Conservation (phyloP, 2,888 invertebrate species). For the Parapristionchus giblindavisi region DNA sequence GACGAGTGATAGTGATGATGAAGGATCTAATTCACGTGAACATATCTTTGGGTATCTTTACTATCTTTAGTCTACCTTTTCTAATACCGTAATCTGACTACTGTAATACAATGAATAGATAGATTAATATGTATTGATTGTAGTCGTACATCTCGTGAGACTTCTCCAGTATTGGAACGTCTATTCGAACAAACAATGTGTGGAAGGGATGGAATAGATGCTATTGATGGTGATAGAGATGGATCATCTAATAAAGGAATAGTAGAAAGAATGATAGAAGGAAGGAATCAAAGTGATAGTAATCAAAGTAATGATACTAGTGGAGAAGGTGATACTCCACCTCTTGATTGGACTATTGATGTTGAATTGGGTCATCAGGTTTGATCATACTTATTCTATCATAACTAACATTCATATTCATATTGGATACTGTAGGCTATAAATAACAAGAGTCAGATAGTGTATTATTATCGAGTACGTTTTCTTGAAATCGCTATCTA, state of each 20-base stretch:
- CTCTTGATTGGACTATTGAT: neutral
- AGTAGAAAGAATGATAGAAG: neutral
- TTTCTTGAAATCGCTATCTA: no score
- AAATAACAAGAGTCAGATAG: neutral
- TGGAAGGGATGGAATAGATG: neutral
- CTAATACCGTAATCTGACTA: no score
- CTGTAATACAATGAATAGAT: no score
- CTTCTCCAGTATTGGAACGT: slow-evolving; percentile 14
- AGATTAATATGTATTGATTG: no score
- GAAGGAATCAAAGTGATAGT: neutral
- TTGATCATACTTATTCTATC: no score
- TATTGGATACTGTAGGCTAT: neutral
- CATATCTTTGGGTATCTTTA: no score
- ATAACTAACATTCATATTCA: neutral
- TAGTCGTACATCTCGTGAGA: neutral
- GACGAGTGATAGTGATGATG: no score
- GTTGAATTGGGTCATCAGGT: neutral
- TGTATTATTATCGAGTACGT: no score
- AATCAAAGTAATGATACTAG: neutral
- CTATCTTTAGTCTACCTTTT: no score
- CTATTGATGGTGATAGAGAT: neutral
- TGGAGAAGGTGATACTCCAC: neutral
- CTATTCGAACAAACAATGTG: slow-evolving; percentile 5
- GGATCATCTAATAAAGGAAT: neutral
- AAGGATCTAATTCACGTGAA: no score